phyloP scores from a whole-genome alignment of 2,888 invertebrate species.

The Drosophila conformis region DNA sequence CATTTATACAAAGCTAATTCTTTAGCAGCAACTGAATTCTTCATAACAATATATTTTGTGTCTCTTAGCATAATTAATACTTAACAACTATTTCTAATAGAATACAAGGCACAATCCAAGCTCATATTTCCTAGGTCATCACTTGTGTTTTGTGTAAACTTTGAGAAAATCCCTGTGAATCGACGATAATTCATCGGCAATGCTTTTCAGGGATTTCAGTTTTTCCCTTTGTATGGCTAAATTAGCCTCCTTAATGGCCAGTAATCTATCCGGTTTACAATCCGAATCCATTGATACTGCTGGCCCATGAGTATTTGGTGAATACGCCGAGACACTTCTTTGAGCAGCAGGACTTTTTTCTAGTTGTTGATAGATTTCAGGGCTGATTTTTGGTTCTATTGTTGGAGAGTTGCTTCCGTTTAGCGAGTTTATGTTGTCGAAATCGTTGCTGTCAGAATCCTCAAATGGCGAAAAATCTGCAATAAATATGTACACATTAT shows the following conservation, averaged over 20 bases:
- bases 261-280: not conserved
- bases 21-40: not conserved
- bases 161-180: constrained; percentile 37
- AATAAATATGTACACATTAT: not conserved
- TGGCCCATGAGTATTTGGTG: not conserved
- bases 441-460: constrained; percentile 17
- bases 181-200: constrained; percentile 37
- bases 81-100: not conserved
- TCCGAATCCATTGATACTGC: too few relatives aligned
- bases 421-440: not conserved
- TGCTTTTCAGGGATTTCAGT: constrained; percentile 31
- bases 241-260: constrained; percentile 30
- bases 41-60: not conserved
- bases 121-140: not conserved
- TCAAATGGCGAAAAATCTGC: constrained; percentile 34
- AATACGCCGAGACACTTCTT: not conserved
- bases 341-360: not conserved
- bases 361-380: not conserved
- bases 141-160: not conserved
- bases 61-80: not conserved
- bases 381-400: not conserved
- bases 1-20: not conserved
- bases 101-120: not conserved
- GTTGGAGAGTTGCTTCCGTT: not conserved
- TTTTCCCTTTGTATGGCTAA: constrained; percentile 33